Percentiles rank a stretch among this genome's conserved stretches.
phyloP scores from a whole-genome alignment of 2,888 invertebrate species.

The Drosophila setosimentum region DNA sequence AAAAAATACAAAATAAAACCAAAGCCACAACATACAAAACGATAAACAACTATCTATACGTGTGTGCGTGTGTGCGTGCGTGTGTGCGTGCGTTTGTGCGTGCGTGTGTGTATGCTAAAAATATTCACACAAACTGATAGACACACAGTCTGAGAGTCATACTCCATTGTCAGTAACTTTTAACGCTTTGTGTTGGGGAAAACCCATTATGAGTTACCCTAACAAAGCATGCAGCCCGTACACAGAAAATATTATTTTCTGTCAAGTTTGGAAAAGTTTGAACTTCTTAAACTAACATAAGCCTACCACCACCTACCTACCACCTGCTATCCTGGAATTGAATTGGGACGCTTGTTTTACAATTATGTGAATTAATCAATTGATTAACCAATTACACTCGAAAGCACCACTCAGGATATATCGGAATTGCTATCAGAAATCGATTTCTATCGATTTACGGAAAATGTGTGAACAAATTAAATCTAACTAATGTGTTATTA shows the following conservation, averaged over 20 bases:
- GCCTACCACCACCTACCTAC: too few relatives aligned
- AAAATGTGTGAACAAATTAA: background rate
- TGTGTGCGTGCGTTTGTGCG: background rate
- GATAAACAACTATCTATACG: conserved; percentile 26
- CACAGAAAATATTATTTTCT: background rate
- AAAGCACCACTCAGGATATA: background rate
- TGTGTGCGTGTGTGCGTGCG: conserved; percentile 8
- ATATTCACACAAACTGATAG: background rate
- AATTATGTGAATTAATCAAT: background rate
- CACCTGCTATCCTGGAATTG: too few relatives aligned
- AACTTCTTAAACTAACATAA: background rate
- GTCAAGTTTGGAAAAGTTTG: background rate
- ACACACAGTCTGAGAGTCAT: conserved; percentile 3
- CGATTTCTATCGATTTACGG: background rate
- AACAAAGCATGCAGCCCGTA: background rate
- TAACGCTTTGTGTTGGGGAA: background rate
- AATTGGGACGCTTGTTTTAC: background rate
- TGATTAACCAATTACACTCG: background rate
- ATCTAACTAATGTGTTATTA: background rate
- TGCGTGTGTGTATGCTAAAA: background rate
- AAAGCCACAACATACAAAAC: conserved; percentile 17
- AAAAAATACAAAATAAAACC: conserved; percentile 8
- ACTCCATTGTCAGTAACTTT: conserved; percentile 12
- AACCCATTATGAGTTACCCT: conserved; percentile 14
- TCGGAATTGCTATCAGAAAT: background rate